Evolutionary conservation across 2,113 vertebrate species (phyloP).

Genomic region (Pelecanus crispus): DNA sequence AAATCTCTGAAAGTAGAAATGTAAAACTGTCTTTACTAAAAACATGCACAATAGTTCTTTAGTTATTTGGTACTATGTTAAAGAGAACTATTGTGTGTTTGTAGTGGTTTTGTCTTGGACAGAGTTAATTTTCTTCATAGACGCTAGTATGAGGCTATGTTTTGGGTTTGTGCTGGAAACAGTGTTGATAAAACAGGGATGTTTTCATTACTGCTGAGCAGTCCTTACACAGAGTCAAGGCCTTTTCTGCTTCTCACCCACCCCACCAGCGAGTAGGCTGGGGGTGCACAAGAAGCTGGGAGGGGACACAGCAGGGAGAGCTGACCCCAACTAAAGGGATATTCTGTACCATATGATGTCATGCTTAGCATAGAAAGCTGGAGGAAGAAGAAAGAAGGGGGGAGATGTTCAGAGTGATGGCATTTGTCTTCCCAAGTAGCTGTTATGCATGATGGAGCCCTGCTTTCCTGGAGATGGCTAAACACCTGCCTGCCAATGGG

Average conservation of each 20-base stretch:
- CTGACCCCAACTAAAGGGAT: not conserved
- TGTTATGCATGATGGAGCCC: rapidly evolving
- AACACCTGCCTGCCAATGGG: rapidly evolving
- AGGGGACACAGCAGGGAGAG: not conserved
- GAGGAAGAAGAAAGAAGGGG: not conserved
- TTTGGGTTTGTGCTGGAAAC: not conserved
- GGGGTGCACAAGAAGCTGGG: not conserved
- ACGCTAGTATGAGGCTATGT: too few relatives aligned
- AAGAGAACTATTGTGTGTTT: not conserved
- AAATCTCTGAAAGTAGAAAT: not conserved
- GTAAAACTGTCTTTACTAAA: not conserved
- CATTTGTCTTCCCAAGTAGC: not conserved
- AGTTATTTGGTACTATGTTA: not conserved
- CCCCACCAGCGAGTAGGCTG: rapidly evolving
- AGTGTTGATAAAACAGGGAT: not conserved
- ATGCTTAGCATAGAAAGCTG: not conserved
- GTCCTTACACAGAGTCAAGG: not conserved
- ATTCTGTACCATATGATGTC: too few relatives aligned
- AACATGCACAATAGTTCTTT: not conserved
- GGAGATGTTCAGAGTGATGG: rapidly evolving
- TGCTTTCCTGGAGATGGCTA: not conserved
- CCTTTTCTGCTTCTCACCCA: not conserved
- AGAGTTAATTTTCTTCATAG: not conserved
- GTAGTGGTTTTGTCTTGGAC: not conserved
- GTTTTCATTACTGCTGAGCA: not conserved